Evolutionary conservation across 2,113 vertebrate species (phyloP).

Genomic region (Leptodactylus fuscus): DNA sequence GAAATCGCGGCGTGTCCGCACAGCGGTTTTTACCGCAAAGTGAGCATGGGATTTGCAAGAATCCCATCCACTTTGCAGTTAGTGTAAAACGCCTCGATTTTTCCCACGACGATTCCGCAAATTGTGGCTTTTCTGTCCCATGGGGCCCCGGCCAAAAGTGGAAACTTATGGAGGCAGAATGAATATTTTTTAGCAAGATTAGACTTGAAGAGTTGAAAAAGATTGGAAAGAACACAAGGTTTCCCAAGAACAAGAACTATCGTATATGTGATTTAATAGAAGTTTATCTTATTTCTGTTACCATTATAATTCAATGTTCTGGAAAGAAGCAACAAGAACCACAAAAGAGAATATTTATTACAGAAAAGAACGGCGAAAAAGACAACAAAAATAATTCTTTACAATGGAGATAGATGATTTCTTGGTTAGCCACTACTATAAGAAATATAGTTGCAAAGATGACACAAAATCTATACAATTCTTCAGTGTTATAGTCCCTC

Average conservation of each 20-base stretch:
- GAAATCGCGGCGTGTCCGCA: too few relatives aligned
- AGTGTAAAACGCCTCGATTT: too few relatives aligned
- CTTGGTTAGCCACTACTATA: slow-evolving; percentile 14
- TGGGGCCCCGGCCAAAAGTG: too few relatives aligned
- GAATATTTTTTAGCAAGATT: too few relatives aligned
- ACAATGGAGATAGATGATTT: not conserved
- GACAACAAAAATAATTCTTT: slow-evolving; percentile 1
- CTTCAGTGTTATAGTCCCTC: slow-evolving; percentile 1
- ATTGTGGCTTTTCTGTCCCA: too few relatives aligned
- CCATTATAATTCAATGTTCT: slow-evolving; percentile 26
- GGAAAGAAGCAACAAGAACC: not conserved
- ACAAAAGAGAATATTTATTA: slow-evolving; percentile 24
- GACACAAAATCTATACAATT: slow-evolving; percentile 33
- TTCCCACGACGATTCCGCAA: too few relatives aligned
- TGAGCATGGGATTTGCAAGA: too few relatives aligned
- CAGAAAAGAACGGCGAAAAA: not conserved
- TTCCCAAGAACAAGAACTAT: not conserved
- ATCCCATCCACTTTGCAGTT: too few relatives aligned
- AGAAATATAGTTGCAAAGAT: slow-evolving; percentile 28
- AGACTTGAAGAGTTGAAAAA: not conserved
- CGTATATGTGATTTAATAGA: not conserved
- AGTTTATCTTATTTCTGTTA: not conserved
- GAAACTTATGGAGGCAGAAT: too few relatives aligned
- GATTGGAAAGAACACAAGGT: not conserved
- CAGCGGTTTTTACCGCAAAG: too few relatives aligned